These are phyloP conservation scores for Bursaphelenchus okinawaensis DNA, from an alignment of 2,888 invertebrate species.

Conservation along the genomic window DNA sequence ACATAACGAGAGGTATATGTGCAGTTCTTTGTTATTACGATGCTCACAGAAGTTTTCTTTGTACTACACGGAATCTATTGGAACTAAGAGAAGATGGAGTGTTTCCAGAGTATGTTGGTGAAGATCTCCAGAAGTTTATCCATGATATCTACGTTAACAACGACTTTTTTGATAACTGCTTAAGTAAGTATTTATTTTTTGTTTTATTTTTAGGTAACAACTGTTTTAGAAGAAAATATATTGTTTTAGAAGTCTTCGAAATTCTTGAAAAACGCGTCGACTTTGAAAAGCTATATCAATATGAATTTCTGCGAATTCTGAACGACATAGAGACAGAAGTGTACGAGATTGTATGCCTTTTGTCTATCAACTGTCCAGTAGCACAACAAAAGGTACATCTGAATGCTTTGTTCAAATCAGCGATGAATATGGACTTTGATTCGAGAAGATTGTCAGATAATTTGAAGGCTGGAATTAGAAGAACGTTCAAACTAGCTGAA, in stretches of 20 bases:
- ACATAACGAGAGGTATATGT: neutral
- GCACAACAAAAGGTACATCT: neutral
- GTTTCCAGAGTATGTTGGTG: neutral
- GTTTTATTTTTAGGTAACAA: neutral
- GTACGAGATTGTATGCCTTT: constrained; percentile 4
- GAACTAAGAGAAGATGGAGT: neutral
- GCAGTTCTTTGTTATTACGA: constrained; percentile 6
- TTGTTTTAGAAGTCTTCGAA: neutral
- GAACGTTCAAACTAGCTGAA: neutral
- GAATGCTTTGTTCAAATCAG: neutral
- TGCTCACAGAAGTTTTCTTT: neutral
- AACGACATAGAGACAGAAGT: neutral
- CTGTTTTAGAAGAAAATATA: neutral
- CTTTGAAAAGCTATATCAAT: neutral
- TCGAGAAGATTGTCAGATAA: neutral
- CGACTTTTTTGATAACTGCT: neutral
- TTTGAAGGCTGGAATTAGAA: neutral
- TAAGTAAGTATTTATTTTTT: neutral
- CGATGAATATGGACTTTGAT: neutral
- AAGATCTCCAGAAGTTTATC: neutral
- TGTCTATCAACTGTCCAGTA: constrained; percentile 5
- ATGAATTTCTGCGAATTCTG: neutral
- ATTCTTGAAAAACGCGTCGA: neutral
- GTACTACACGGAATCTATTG: neutral
- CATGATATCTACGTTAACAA: neutral